These are phyloP conservation scores for Brachionus manjavacas DNA, from an alignment of 1,140 invertebrate genomes.

Conservation along the genomic window DNA sequence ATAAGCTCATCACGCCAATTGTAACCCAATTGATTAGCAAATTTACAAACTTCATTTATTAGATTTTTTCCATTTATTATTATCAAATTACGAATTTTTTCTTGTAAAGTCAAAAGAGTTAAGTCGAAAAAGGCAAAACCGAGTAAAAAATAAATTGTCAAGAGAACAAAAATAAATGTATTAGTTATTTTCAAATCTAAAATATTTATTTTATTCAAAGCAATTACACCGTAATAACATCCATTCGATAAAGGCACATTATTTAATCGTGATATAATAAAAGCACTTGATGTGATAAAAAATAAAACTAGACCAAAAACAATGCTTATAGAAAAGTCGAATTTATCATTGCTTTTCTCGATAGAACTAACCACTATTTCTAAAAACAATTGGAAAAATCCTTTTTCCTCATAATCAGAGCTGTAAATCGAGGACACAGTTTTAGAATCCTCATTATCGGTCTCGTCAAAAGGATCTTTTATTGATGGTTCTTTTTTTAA, in stretches of 20 bases:
- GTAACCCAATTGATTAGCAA: slow-evolving; percentile 14
- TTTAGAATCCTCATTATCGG: neutral
- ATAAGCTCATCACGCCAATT: neutral
- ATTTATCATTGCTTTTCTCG: slow-evolving; percentile 18
- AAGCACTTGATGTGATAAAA: neutral
- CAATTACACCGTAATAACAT: neutral
- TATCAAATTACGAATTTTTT: neutral
- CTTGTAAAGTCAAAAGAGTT: slow-evolving; percentile 4
- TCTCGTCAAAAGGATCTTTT: slow-evolving; percentile 25
- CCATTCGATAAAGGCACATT: neutral
- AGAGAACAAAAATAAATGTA: neutral
- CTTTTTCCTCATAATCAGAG: neutral
- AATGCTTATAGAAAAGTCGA: neutral
- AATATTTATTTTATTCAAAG: neutral
- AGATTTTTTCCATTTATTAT: slow-evolving; percentile 1
- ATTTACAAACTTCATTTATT: neutral
- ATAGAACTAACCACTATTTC: neutral
- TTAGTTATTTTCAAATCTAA: neutral
- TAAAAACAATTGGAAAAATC: neutral
- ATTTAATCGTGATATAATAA: neutral
- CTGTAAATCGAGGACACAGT: neutral
- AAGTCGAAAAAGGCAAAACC: slow-evolving; percentile 28
- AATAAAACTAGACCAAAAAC: neutral
- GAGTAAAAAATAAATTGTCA: neutral
- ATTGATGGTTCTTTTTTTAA: neutral